Conservation (phyloP, 2,888 invertebrate genomes). For the Conops quadrifasciatus region DNA sequence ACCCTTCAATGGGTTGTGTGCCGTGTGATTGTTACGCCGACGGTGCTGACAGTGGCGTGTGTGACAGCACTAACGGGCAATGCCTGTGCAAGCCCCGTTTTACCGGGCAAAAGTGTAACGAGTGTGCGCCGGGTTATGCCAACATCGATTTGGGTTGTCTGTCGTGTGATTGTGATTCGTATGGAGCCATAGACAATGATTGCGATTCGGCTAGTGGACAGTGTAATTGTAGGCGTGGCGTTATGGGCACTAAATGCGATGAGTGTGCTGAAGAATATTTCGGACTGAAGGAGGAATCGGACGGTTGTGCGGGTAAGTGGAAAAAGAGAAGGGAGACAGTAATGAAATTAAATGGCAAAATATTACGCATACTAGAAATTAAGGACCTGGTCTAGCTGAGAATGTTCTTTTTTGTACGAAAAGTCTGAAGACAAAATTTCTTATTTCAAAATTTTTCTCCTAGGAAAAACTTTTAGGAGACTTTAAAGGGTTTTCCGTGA, state of each 20-base stretch:
- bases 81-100: conserved; percentile 79
- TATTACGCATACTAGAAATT: too few relatives aligned
- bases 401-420: too few relatives aligned
- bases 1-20: conserved; percentile 73
- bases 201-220: conserved; percentile 83
- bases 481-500: too few relatives aligned
- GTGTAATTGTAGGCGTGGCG: conserved; percentile 81
- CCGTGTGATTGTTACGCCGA: conserved; percentile 79
- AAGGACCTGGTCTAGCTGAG: too few relatives aligned
- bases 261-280: conserved; percentile 77
- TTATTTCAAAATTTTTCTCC: too few relatives aligned
- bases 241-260: conserved; percentile 80
- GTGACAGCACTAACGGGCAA: conserved; percentile 77
- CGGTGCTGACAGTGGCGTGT: conserved; percentile 77
- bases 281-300: conserved; percentile 67
- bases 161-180: conserved; percentile 78
- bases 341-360: too few relatives aligned
- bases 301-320: conserved; percentile 61
- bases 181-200: conserved; percentile 70
- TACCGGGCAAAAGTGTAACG: conserved; percentile 76
- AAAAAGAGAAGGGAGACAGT: too few relatives aligned
- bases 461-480: too few relatives aligned
- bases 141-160: conserved; percentile 82
- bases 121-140: conserved; percentile 74
- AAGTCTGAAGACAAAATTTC: too few relatives aligned